Base-by-base conservation (phyloP, 2,797 vertebrate genomes). In the Thamnophis elegans region DNA sequence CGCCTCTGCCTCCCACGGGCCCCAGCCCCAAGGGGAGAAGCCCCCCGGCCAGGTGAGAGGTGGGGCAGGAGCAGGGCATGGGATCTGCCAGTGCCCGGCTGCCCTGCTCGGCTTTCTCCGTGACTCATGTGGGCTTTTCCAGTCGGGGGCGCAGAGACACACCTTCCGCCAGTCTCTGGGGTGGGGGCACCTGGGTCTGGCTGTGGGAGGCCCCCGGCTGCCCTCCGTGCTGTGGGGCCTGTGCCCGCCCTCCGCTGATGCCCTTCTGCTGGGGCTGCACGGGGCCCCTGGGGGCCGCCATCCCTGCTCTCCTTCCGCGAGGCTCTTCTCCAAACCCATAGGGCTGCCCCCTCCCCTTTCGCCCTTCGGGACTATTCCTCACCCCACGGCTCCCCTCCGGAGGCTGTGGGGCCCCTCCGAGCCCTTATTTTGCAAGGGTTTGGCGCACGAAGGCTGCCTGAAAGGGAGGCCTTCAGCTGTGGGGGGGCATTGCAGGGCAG, bases 11-110 rank as follows among this genome's bases (percentile, higher is more conserved):
- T 9, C 94, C 91, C 20, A 91, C 47, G 82, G 94, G 53, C 22
- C 94, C 47, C 93, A 88, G 55, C 90, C 58, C 93, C 91, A 59
- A 89, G 91, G 92, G 93, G 94, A n/a, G 94, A 93, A 8, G 55
- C 59, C 55, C 42, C 93, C 92, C 9, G 87, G 93, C 13, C 95
- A 95, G 94, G 94, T 94, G 58, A 93, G 93, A 0, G 0, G 3
- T 0, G 5, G 10, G 26, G 22, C 1, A 20, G 5, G 10, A 26
- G 22, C 1, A 6, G 18, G 4, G 5, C 1, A 1, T n/a, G n/a
- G n/a, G n/a, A n/a, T n/a, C n/a, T n/a, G 26, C 60, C 5, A 26
- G 59, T 62, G 59, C 25, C 59, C 60, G 12, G 11, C 22, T n/a
- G 60, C 26, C 60, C 2, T 2, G 2, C 14, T 18, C 28, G 1